These are phyloP conservation scores for Gastrophryne carolinensis DNA, from an alignment of 2,797 vertebrate genomes.

Conservation along the genomic window DNA sequence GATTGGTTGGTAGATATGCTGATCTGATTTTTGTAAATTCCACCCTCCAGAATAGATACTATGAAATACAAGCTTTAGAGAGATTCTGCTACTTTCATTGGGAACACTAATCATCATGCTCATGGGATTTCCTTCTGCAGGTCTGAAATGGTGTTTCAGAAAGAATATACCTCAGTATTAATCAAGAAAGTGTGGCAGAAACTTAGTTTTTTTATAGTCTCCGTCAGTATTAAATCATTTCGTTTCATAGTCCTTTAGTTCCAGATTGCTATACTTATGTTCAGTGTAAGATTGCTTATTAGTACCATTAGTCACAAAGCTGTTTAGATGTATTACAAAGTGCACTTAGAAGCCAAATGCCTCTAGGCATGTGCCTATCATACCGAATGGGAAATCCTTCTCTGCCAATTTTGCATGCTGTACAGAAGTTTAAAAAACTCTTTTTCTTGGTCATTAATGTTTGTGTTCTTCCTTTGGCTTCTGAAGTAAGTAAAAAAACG, in stretches of 20 bases:
- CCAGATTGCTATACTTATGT: neutral
- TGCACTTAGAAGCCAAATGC: conserved; percentile 6
- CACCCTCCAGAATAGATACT: too few species aligned
- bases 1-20: too few species aligned
- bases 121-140: too few species aligned
- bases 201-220: too few species aligned
- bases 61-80: too few species aligned
- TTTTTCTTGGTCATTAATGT: conserved; percentile 13
- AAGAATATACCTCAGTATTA: too few species aligned
- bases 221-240: neutral
- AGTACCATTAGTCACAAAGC: neutral
- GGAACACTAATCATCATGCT: too few species aligned
- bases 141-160: too few species aligned
- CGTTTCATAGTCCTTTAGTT: neutral
- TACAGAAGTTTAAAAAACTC: neutral
- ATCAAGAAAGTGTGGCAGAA: too few species aligned
- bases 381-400: neutral
- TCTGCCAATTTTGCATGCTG: neutral
- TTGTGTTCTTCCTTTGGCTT: neutral
- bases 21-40: too few species aligned
- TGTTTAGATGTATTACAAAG: neutral
- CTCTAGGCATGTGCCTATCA: neutral
- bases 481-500: neutral
- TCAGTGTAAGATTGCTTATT: neutral
- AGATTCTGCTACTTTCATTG: too few species aligned